These are phyloP conservation scores for Trilocha varians DNA, from an alignment of 2,888 invertebrate genomes.

Conservation along the genomic window DNA sequence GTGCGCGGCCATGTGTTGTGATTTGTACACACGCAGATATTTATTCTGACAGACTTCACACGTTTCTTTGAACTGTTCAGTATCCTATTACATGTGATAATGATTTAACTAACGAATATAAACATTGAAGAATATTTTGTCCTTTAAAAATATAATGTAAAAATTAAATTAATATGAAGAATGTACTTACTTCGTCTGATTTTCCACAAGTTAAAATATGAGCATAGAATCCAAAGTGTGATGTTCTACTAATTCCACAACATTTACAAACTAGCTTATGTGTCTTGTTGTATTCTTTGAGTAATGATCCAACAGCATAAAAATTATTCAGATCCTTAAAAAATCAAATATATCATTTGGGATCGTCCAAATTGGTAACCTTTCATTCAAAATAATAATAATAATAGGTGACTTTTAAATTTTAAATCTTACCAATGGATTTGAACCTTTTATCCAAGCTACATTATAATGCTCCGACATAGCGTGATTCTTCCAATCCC, in stretches of 20 bases:
- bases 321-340: slow-evolving; percentile 70
- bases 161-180: slow-evolving; percentile 3
- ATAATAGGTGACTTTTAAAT: background rate
- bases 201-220: slow-evolving; percentile 76
- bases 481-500: slow-evolving; percentile 34
- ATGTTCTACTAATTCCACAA: slow-evolving; percentile 66
- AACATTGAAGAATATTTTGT: no score
- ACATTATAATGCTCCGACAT: slow-evolving; percentile 46
- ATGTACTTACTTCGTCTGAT: slow-evolving; percentile 53
- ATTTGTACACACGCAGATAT: slow-evolving; percentile 71
- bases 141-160: no score
- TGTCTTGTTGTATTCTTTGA: slow-evolving; percentile 52
- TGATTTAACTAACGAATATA: no score
- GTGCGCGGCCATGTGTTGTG: slow-evolving; percentile 70
- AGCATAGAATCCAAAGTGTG: slow-evolving; percentile 73
- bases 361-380: background rate
- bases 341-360: background rate
- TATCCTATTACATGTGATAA: no score
- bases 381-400: no score
- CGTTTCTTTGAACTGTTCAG: slow-evolving; percentile 49
- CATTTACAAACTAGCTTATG: slow-evolving; percentile 66
- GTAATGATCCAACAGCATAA: slow-evolving; percentile 49
- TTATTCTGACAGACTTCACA: slow-evolving; percentile 69
- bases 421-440: slow-evolving; percentile 38
- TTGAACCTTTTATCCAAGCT: slow-evolving; percentile 40